Base-by-base conservation (phyloP, 2,888 invertebrate species). In the Troglohyphantes excavatus region DNA sequence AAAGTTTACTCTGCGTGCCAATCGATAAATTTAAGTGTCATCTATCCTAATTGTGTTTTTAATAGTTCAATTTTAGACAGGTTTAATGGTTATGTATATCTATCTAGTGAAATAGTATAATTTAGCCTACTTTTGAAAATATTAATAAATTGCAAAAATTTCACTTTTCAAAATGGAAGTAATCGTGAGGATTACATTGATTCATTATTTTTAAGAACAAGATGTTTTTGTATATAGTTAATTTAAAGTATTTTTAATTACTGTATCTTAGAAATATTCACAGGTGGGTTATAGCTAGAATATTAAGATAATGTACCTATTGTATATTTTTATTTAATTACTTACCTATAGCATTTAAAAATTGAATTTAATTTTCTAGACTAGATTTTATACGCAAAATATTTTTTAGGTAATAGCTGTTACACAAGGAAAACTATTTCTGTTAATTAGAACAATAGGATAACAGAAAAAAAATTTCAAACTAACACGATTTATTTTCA, bases 201-300 rank as follows among this genome's bases (percentile, higher is more conserved):
- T 53, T 53, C 13, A 53, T 13, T 53, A 53, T 46, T 23, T 17
- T 21, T 46, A 23, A 46, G 33, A 70, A 39, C 21, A 33, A 17
- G 9, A 43, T 72, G 23, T 46, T 72, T 72, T 23, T 26, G 72
- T 17, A 43, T 21, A 46, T 23, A 72, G 43, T 46, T n/a, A 70
- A 72, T 27, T 72, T 72, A 39, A 3, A 53, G 27, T 11, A 27
- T 67, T 33, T 33, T 61, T 65, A 78, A n/a, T n/a, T n/a, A n/a
- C 33, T 43, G 43, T 78, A 78, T 43, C 78, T 78, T 78, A 65
- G 78, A 78, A 78, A 78, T 78, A 78, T 63, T 65, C 65, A 63
- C 33, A 68, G 33, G 33, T 33, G n/a, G 17, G 53, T n/a, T n/a
- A n/a, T 53, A 53, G 53, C n/a, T 53, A 17, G n/a, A 53, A 2